Percentiles rank a stretch among this genome's conserved stretches.
Evolutionary conservation across 2,888 invertebrate species (phyloP).

Genomic region (Bellardia pandia): DNA sequence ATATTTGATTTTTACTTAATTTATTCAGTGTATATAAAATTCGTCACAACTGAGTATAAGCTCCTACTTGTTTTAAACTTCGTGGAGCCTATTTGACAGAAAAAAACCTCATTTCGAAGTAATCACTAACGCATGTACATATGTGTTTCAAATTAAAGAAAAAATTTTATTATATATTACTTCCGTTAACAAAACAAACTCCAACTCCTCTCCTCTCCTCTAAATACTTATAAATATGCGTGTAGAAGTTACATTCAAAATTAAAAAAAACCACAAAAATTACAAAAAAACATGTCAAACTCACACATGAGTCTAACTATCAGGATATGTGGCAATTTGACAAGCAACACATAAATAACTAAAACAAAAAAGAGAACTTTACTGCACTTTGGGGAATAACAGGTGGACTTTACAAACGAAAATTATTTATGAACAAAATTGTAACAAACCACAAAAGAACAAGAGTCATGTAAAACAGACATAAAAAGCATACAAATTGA

Average conservation of each 20-base stretch:
- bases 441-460: constrained; percentile 63
- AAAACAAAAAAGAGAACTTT: constrained; percentile 26
- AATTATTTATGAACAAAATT: constrained; percentile 63
- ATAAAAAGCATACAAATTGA: constrained; percentile 79
- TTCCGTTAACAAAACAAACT: constrained; percentile 38
- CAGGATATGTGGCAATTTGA: constrained; percentile 63
- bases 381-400: constrained; percentile 58
- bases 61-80: too few species aligned
- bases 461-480: constrained; percentile 56
- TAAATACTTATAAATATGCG: constrained; percentile 9
- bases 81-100: background rate
- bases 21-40: too few species aligned
- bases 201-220: background rate
- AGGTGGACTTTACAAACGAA: constrained; percentile 67
- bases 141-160: constrained; percentile 39
- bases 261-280: constrained; percentile 11
- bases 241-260: constrained; percentile 45
- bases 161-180: constrained; percentile 19
- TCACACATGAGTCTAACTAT: constrained; percentile 56
- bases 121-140: background rate
- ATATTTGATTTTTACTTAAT: too few species aligned
- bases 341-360: constrained; percentile 58
- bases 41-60: too few species aligned
- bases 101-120: background rate
- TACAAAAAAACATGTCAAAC: constrained; percentile 47